Evolutionary conservation across 2,888 invertebrate species (phyloP), one percentile per base, ranked within the genome.

Genomic region (Endomychus coccineus): DNA sequence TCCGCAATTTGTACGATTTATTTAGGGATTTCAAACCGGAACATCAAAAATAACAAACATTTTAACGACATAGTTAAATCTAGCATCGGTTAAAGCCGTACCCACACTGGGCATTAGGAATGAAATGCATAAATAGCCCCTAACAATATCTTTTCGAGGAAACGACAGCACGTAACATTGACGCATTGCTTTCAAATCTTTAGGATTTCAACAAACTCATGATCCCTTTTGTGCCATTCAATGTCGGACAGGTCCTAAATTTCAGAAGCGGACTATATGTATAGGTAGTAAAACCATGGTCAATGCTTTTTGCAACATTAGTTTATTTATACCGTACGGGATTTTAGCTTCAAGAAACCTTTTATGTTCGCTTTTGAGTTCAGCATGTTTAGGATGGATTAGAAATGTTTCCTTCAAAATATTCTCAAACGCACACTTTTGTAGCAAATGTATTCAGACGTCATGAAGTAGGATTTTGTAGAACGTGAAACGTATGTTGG

Each of bases 21-120:
- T 51, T 52, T 43, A 46, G 44, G 38, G 43, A 49, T 47, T 49
- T 51, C 37, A 47, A 45, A 54, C 58, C 58, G 59, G 56, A 60
- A 60, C 58, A 51, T 49, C 51, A 44, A 43, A 52, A 55, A 56
- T 54, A 57, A 56, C 54, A 56, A 57, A 57, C 56, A 59, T 46
- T 52, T 52, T 52, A 55, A 56, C 50, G 52, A 55, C 52, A 43
- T 51, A 51, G 51, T 55, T 55, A 55, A 54, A 49, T 31, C 27
- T 14, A 21, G 27, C 19, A n/a, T n/a, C n/a, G n/a, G n/a, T n/a
- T n/a, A n/a, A n/a, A 34, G 21, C 21, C 21, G 25, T 40, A 33
- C 21, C 23, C 32, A 36, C 25, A 27, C 36, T 37, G 11, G 27
- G 17, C 33, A 23, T 32, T 33, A 24, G 7, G n/a, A n/a, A n/a